Conservation (phyloP, 2,888 invertebrate genomes). For the Hesperia comma region DNA sequence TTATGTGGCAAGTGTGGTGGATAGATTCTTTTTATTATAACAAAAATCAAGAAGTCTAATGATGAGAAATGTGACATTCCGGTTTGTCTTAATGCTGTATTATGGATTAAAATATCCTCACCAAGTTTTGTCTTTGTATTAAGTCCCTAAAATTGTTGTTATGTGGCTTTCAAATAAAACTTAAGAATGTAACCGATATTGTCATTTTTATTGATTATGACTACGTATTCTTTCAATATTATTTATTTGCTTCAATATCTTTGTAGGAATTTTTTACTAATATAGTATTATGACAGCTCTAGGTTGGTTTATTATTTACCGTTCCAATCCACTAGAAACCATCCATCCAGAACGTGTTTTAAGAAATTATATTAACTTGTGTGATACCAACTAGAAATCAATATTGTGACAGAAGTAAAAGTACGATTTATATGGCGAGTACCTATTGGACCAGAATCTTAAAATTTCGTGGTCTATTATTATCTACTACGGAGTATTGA, state of each 20-base stretch:
- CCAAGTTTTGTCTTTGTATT: conserved; percentile 70
- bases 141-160: conserved; percentile 37
- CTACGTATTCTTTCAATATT: conserved; percentile 28
- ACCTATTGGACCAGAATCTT: too few relatives aligned
- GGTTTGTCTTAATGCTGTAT: conserved; percentile 84
- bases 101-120: conserved; percentile 85
- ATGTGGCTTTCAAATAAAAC: conserved; percentile 37
- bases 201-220: conserved; percentile 35
- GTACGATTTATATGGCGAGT: background rate
- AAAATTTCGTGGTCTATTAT: too few relatives aligned
- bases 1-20: conserved; percentile 74
- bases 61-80: conserved; percentile 82
- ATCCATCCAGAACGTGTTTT: background rate
- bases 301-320: conserved; percentile 32
- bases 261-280: conserved; percentile 38
- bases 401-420: background rate
- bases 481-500: too few relatives aligned
- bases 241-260: conserved; percentile 34
- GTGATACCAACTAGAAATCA: background rate
- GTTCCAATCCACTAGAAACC: conserved; percentile 25
- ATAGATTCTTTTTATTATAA: conserved; percentile 77
- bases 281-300: conserved; percentile 37
- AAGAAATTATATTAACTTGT: too few relatives aligned
- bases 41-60: conserved; percentile 70
- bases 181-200: conserved; percentile 36